Evolutionary conservation across 1,140 invertebrate species (phyloP).

Genomic region (Drosophila sturtevanti): DNA sequence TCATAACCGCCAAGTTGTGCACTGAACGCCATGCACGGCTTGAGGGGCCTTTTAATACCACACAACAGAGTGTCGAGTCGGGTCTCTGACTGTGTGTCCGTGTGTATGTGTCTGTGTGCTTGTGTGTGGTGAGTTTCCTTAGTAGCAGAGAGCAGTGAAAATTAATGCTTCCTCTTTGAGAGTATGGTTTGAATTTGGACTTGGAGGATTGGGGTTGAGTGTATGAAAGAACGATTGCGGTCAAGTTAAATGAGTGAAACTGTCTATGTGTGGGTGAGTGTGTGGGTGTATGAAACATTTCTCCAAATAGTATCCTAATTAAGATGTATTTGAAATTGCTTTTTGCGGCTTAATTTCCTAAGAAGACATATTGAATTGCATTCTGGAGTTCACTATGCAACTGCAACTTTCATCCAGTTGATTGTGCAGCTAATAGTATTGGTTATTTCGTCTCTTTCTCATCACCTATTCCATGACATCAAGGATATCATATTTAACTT

Average conservation of each 20-base stretch:
- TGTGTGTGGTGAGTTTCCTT: conserved; percentile 59
- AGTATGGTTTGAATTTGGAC: background rate
- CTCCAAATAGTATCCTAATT: conserved; percentile 57
- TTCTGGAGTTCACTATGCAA: conserved; percentile 11
- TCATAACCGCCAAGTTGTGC: conserved; percentile 51
- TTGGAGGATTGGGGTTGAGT: background rate
- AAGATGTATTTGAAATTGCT: conserved; percentile 33
- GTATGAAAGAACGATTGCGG: background rate
- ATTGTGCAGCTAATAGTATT: conserved; percentile 36
- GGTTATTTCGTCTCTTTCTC: conserved; percentile 30
- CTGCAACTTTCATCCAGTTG: conserved; percentile 5
- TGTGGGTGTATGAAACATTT: background rate
- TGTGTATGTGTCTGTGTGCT: no score
- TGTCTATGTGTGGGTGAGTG: no score
- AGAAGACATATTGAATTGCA: conserved; percentile 61
- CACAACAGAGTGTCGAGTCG: conserved; percentile 11
- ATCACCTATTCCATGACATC: conserved; percentile 36
- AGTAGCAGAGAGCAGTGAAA: background rate
- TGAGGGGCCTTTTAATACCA: conserved; percentile 61
- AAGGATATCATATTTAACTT: conserved; percentile 63
- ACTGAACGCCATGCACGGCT: conserved; percentile 48
- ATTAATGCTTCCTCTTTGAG: background rate
- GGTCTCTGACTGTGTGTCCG: no score
- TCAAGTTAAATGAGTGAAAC: background rate
- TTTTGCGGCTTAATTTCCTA: conserved; percentile 26